phyloP scores from a whole-genome alignment of 1,140 invertebrate species.

The Drosophila elegans region DNA sequence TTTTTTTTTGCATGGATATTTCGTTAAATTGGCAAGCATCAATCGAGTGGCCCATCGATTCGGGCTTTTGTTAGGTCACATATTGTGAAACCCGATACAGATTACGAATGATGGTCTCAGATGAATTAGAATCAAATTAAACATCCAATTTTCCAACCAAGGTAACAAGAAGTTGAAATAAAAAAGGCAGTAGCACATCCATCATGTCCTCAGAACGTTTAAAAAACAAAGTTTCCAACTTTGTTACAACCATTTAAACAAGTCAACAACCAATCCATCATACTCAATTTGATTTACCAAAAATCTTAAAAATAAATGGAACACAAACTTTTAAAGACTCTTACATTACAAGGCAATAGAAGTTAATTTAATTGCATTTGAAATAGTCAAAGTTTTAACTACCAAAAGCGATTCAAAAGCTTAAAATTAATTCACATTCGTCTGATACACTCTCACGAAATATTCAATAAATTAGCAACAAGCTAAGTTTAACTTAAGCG shows the following conservation, averaged over 20 bases:
- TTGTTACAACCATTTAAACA: neutral
- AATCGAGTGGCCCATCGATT: conserved; percentile 15
- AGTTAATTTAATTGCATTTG: no score
- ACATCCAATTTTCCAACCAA: neutral
- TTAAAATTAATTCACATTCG: no score
- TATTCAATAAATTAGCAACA: no score
- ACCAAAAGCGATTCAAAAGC: no score
- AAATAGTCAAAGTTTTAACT: no score
- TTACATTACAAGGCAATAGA: neutral
- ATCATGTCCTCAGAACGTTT: neutral
- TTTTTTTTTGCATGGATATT: conserved; percentile 21
- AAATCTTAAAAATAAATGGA: no score
- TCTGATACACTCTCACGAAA: no score
- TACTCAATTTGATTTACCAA: neutral
- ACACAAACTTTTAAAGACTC: neutral
- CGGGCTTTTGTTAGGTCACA: conserved; percentile 14
- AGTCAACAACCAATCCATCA: conserved; percentile 1
- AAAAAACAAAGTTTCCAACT: neutral
- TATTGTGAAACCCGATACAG: conserved; percentile 3
- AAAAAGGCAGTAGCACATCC: neutral
- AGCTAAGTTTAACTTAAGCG: neutral
- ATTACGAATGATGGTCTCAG: conserved; percentile 1
- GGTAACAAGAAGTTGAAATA: neutral
- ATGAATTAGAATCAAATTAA: conserved; percentile 4
- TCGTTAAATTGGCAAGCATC: conserved; percentile 34